Conservation (phyloP, 53 echinoderm and acorn worm genomes). For the Zoroaster sp. region DNA sequence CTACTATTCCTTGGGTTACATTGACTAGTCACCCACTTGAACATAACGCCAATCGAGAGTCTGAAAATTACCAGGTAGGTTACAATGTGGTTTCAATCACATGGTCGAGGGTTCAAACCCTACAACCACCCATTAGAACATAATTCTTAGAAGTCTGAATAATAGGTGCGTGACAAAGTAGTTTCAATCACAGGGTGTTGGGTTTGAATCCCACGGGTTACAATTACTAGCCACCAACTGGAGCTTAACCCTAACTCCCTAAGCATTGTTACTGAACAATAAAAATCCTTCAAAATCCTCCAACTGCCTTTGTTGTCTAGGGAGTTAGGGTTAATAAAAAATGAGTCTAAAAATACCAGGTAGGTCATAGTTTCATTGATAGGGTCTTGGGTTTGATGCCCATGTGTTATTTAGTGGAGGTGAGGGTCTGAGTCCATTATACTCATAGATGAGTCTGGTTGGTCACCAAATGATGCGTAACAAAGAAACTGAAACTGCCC, state of each 20-base stretch:
- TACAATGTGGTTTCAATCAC: background rate
- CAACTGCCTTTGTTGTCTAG: no score
- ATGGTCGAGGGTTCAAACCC: background rate
- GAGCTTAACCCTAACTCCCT: background rate
- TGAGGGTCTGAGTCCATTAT: no score
- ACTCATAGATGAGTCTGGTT: no score
- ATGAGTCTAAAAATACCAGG: no score
- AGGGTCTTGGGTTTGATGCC: no score
- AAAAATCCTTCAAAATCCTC: background rate
- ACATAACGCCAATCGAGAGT: constrained; percentile 49
- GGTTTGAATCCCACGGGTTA: background rate
- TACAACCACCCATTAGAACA: background rate
- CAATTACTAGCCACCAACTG: background rate
- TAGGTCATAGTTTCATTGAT: no score
- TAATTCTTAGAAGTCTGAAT: background rate
- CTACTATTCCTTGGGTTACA: constrained; percentile 84
- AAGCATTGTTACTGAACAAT: background rate
- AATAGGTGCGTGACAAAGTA: background rate
- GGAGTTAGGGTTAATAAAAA: no score
- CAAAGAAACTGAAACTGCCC: no score
- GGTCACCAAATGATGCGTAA: no score
- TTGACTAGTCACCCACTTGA: constrained; percentile 84
- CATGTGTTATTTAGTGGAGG: no score
- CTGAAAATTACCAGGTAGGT: background rate
- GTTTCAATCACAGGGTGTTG: background rate